These are phyloP conservation scores for Pseudomyrmex dendroicus DNA, from an alignment of 1,140 invertebrate genomes.

Conservation along the genomic window DNA sequence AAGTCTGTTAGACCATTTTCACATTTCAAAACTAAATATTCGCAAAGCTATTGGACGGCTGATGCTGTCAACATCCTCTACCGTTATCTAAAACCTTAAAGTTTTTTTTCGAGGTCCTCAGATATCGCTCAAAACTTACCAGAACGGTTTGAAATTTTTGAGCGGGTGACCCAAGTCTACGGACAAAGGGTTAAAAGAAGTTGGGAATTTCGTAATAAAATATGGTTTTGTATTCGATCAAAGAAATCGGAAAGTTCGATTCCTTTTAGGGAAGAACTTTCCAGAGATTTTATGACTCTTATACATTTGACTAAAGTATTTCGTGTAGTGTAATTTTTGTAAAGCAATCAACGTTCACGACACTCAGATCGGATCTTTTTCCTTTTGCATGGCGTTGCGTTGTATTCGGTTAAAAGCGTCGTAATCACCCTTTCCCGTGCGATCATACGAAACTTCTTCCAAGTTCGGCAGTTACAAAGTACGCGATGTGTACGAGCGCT, in stretches of 20 bases:
- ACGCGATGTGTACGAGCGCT: conserved; percentile 41
- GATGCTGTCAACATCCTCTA: too few relatives aligned
- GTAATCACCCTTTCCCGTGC: neutral
- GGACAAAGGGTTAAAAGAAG: neutral
- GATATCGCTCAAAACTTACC: too few relatives aligned
- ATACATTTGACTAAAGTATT: neutral
- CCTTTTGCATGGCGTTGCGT: neutral
- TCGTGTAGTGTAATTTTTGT: neutral
- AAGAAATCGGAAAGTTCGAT: neutral
- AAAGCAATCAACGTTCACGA: neutral
- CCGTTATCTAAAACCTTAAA: too few relatives aligned
- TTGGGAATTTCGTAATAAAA: neutral
- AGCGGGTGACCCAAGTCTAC: too few relatives aligned
- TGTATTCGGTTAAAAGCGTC: conserved; percentile 27
- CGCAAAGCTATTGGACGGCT: too few relatives aligned
- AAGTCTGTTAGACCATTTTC: too few relatives aligned
- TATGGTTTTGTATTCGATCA: neutral
- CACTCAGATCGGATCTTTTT: conserved; percentile 7
- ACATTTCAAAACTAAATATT: too few relatives aligned
- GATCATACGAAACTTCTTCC: conserved; percentile 22
- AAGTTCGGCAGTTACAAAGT: conserved; percentile 34
- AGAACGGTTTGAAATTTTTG: too few relatives aligned
- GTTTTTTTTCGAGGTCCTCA: too few relatives aligned
- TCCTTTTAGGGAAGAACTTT: neutral
- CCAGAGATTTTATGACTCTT: neutral